Base-by-base conservation (phyloP, 2,113 vertebrate species). In the Cynocephalus volans region DNA sequence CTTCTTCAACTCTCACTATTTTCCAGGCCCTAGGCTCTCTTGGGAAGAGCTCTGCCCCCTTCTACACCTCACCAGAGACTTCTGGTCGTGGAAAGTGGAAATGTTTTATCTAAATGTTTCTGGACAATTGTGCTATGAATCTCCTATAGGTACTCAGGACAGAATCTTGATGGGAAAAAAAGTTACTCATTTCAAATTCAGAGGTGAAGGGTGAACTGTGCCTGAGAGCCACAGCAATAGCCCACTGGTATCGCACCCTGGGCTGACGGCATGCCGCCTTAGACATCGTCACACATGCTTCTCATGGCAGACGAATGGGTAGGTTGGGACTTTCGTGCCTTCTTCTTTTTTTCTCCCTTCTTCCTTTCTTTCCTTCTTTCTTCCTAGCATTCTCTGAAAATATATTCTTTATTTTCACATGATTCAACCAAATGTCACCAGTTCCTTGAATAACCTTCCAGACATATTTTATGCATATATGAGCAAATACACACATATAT, bases 361-460 rank as follows among this genome's bases (percentile, higher is more conserved):
- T 10, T 10, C 24, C 21, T 5, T 7, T 75, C 72, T 13, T 12
- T 67, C 14, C 13, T 33, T 65, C 64, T 15, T 65, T 33, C 28
- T 6, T 33, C 64, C n/a, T n/a, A 14, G 14, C 41, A 50, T 48
- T 67, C 18, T 50, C 79, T 65, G 60, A 48, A 93, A 89, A 85
- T 45, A 58, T 24, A 85, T 91, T 81, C 31, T 76, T 88, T 89
- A 65, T 90, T 89, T 96, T 56, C 72, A 73, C 11, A 26, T 81
- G 19, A 62, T 64, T 90, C 81, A 69, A 80, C 33, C 85, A 83
- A 72, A 84, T 79, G 26, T 84, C 67, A 70, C 76, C 18, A 21
- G 65, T 80, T 76, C 48, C 88, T 79, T 7, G 58, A 92, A 64
- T 88, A 82, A 82, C 9, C 18, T 62, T 93, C 58, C 81, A 84